Base-by-base conservation (phyloP, 2,888 invertebrate species). In the Archips xylosteana region DNA sequence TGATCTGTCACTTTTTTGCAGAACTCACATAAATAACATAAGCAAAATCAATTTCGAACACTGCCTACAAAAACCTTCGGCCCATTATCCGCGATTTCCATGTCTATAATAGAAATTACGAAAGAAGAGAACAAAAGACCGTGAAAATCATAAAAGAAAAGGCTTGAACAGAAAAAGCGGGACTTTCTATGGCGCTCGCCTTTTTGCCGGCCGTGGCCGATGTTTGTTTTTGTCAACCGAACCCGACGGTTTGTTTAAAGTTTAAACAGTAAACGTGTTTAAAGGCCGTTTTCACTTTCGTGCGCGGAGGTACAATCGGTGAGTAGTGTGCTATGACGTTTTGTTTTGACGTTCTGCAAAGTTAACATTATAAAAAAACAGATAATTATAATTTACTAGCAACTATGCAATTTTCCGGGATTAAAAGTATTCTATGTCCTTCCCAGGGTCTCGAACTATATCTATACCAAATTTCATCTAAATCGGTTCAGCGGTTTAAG, bases 221-320 rank as follows among this genome's bases (percentile, higher is more conserved):
- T 90, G 84, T 92, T 92, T 92, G 89, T 92, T 92, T 92, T 92
- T 92, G 90, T 91, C 88, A 87, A 82, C 84, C 75, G 81, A 83
- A 84, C 86, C 85, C 85, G 86, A 83, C 82, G 79, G 63, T 62
- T 70, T 72, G 68, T 73, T 73, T 73, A 49, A 32, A 59, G 68
- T 73, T 73, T 73, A 49, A 32, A 59, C 59, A 73, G 63, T 39
- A 85, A 81, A 80, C 83, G 87, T 86, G 89, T 92, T 93, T 92
- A 92, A 91, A 92, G 91, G 91, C 81, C 89, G 84, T 92, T 93
- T 89, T 93, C 92, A 92, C 94, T 93, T 92, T 94, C 92, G 78
- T 83, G 80, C 77, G 70, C 75, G 75, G 70, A 51, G 61, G 87
- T 88, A 86, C 85, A 79, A 76, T 83, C 85, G 82, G 75, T 79